Percentiles rank a stretch among this genome's conserved stretches.
These are phyloP conservation scores for Mythimna albipuncta DNA, from an alignment of 2,888 invertebrate species.

Conservation along the genomic window DNA sequence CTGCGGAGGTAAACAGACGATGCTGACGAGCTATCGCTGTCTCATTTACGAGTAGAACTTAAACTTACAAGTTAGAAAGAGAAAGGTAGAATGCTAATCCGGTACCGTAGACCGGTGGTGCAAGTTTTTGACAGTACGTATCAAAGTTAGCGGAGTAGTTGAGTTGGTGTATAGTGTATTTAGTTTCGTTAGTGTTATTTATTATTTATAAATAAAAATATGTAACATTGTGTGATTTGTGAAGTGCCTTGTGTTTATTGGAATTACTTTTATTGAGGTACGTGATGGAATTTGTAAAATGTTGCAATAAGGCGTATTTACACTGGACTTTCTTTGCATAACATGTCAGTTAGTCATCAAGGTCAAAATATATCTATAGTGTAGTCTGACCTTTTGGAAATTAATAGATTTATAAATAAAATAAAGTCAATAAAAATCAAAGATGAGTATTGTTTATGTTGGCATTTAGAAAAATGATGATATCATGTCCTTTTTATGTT, in stretches of 20 bases:
- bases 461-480: constrained; percentile 16
- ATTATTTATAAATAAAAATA: constrained; percentile 64
- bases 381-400: constrained; percentile 60
- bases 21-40: constrained; percentile 50
- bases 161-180: constrained; percentile 79
- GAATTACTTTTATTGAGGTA: constrained; percentile 57
- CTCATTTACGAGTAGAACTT: constrained; percentile 66
- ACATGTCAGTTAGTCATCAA: constrained; percentile 82
- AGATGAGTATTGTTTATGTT: neutral
- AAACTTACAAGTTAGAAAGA: constrained; percentile 57
- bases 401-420: constrained; percentile 27
- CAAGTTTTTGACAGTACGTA: constrained; percentile 89
- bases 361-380: constrained; percentile 70
- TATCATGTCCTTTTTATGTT: constrained; percentile 18
- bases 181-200: constrained; percentile 69
- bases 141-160: constrained; percentile 79
- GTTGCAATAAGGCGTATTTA: constrained; percentile 73
- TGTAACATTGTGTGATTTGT: constrained; percentile 63
- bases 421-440: constrained; percentile 3
- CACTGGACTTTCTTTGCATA: constrained; percentile 82
- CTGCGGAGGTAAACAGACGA: constrained; percentile 74
- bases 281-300: constrained; percentile 63
- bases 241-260: constrained; percentile 60
- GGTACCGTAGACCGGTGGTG: constrained; percentile 83
- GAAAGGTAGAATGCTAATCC: constrained; percentile 74